A percentile compares a stretch with the other conserved stretches of the same genome.
phyloP scores from a whole-genome alignment of 2,113 vertebrate species.

The Ceyx cyanopectus region DNA sequence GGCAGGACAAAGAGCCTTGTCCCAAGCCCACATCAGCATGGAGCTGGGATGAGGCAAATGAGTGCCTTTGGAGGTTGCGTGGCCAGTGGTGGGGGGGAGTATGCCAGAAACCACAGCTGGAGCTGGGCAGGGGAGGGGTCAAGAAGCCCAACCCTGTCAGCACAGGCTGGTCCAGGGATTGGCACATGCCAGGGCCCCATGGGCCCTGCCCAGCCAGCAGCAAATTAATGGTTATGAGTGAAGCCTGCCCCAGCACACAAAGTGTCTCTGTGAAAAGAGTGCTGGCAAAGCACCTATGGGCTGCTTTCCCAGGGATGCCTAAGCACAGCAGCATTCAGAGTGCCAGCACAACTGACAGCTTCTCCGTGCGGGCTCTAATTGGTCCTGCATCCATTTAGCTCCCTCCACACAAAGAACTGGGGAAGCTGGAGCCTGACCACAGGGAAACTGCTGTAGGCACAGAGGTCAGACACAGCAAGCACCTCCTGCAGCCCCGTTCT shows the following conservation, averaged over 20 bases:
- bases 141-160: background rate
- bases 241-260: background rate
- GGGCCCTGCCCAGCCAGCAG: background rate
- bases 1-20: background rate
- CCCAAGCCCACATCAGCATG: background rate
- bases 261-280: background rate
- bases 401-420: background rate
- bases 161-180: background rate
- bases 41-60: background rate
- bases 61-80: background rate
- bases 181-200: background rate
- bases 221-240: slow-evolving; percentile 28
- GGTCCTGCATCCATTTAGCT: background rate
- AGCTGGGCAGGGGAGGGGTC: background rate
- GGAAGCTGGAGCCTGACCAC: background rate
- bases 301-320: background rate
- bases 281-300: background rate
- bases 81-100: background rate
- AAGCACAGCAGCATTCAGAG: background rate
- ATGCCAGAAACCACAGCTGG: background rate
- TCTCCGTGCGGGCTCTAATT: background rate
- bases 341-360: background rate
- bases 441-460: background rate
- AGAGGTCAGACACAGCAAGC: background rate
- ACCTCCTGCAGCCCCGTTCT: background rate